Conservation (phyloP, 2,888 invertebrate species). For the Xestobium rufovillosum region DNA sequence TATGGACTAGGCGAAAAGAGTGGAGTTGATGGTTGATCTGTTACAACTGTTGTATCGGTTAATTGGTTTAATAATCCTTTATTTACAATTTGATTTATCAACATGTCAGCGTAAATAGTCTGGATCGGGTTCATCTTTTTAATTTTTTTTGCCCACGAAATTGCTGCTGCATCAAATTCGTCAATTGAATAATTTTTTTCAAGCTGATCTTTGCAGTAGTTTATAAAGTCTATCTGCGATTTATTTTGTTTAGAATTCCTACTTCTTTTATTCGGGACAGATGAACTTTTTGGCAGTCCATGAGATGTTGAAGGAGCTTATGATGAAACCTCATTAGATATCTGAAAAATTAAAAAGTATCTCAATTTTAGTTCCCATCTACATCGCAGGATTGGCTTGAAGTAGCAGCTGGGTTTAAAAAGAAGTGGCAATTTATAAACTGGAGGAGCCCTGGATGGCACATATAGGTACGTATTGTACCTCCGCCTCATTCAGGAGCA, state of each 20-base stretch:
- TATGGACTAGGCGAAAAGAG: constrained; percentile 1
- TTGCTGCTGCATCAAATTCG: constrained; percentile 14
- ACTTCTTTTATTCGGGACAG: constrained; percentile 10
- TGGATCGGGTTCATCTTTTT: constrained; percentile 7
- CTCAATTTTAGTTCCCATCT: constrained; percentile 3
- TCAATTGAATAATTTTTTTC: constrained; percentile 12
- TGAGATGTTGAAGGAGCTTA: constrained; percentile 9
- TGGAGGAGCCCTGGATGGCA: too few relatives aligned
- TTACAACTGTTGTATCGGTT: constrained; percentile 5
- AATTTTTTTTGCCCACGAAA: constrained; percentile 8
- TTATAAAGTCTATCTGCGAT: constrained; percentile 13
- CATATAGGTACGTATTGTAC: too few relatives aligned
- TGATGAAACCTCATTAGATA: too few relatives aligned
- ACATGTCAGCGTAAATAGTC: constrained; percentile 9
- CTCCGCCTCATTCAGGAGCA: too few relatives aligned
- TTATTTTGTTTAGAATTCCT: constrained; percentile 12
- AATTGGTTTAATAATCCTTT: constrained; percentile 9
- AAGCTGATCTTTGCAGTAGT: constrained; percentile 11
- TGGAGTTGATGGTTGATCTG: not conserved
- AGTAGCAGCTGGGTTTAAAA: constrained; percentile 5
- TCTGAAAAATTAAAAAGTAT: not conserved
- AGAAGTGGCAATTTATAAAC: too few relatives aligned
- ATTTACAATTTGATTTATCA: constrained; percentile 10
- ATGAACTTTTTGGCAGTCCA: constrained; percentile 9
- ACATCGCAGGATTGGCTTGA: constrained; percentile 5